Evolutionary conservation across 2,797 vertebrate species (phyloP), one percentile per base, ranked within the genome.

Genomic region (Hylomyscus alleni): DNA sequence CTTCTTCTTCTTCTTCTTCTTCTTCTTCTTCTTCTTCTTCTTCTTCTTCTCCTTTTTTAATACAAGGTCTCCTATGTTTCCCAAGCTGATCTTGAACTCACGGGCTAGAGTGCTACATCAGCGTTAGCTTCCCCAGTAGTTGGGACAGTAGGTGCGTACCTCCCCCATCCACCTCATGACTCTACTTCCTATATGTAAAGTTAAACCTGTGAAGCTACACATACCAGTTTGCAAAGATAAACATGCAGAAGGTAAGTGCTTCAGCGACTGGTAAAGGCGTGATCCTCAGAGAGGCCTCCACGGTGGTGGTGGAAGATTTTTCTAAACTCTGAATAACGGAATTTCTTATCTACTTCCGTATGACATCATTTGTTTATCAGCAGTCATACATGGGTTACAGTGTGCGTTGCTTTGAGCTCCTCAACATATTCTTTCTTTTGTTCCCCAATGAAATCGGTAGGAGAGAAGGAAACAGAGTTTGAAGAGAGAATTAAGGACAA

Each of bases 361-460:
- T 95, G 87, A 82, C 40, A 9, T 84, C n/a, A 52, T 20, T 90
- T 86, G 75, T 72, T 72, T 56, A 82, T 93, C 82, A 72, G 58
- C 58, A 87, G 14, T 88, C 31, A 69, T 72, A 14, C 72, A 1
- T 60, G 47, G 93, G 54, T 54, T 40, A 76, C 31, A 52, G n/a
- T 73, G 29, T 94, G 69, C 60, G 40, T 89, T 92, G 72, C 54
- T 94, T 97, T 96, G 82, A 85, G 40, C 10, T 90, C 81, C 86
- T 96, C 67, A 81, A 34, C 22, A 60, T 75, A 24, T n/a, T 22
- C 56, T 95, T 58, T 54, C 56, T 50, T 56, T 95, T 95, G 72
- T 44, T n/a, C n/a, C 93, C 89, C 20, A 56, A 34, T 31, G 20
- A 78, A 67, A 81, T 22, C 2, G 26, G 84, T 29, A 56, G 20